These are phyloP conservation scores for Zaprionus capensis DNA, from an alignment of 1,140 invertebrate genomes.

Conservation along the genomic window DNA sequence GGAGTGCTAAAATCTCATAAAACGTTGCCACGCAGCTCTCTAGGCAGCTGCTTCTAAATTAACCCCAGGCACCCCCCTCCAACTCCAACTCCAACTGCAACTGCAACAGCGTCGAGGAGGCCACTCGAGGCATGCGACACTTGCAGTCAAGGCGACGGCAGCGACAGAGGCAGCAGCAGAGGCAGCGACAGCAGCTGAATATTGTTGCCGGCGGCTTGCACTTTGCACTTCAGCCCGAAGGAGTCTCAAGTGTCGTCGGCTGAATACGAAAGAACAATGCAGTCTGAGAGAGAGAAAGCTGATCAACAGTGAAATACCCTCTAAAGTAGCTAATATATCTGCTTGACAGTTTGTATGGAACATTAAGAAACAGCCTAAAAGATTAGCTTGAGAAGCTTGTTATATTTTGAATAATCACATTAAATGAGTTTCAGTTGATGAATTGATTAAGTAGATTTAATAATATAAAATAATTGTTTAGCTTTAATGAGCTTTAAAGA, in stretches of 20 bases:
- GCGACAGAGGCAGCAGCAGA: conserved; percentile 33
- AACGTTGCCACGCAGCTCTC: conserved; percentile 49
- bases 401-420: too few relatives aligned
- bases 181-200: conserved; percentile 49
- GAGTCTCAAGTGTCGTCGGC: conserved; percentile 51
- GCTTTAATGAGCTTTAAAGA: too few relatives aligned
- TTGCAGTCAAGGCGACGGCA: conserved; percentile 45
- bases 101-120: conserved; percentile 41
- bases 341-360: background rate
- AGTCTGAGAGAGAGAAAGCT: background rate
- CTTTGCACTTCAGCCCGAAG: conserved; percentile 74
- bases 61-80: conserved; percentile 46
- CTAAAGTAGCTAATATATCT: background rate
- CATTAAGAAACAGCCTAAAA: background rate
- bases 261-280: conserved; percentile 25
- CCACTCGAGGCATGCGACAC: conserved; percentile 68
- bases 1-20: conserved; percentile 80
- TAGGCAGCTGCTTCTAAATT: conserved; percentile 72
- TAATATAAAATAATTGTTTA: too few relatives aligned
- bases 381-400: too few relatives aligned
- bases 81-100: conserved; percentile 22
- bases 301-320: conserved; percentile 19
- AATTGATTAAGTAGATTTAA: too few relatives aligned
- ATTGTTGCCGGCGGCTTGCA: conserved; percentile 59
- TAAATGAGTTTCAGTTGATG: too few relatives aligned